Base-by-base conservation (phyloP, 2,797 vertebrate species). In the Tokudaia tokunoshimensis region DNA sequence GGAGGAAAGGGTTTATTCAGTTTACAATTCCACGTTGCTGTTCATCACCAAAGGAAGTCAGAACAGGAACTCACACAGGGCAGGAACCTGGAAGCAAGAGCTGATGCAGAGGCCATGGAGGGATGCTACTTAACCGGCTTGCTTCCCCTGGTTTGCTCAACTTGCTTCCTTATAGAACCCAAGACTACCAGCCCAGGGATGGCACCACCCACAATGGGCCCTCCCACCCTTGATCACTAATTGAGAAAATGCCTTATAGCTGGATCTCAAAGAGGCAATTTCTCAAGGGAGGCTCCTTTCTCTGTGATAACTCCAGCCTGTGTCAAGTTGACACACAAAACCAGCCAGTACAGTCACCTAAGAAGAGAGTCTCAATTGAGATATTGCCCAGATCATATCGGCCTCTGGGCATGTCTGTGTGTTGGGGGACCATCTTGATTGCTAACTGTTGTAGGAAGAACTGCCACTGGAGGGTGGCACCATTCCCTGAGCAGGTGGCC, bases 381-480 rank as follows among this genome's bases (percentile, higher is more conserved):
- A 26, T 24, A 26, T 47, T 47, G 4, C 41, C 24, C 24, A 47
- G 44, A 29, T 76, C 24, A 52, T 31, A 50, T 79, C 19, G 15
- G 44, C 76, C 44, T 79, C 34, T 59, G n/a, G n/a, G n/a, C 20
- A 59, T 59, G 4, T 82, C 20, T 59, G n/a, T 81, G 65, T 67
- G 14, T 67, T 15, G 4, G 37, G 70, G 11, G 9, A 52, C 34
- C 57, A 22, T 81, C 79, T 82, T 82, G n/a, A 82, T 8, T 82
- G 55, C 34, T 81, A 57, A 81, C n/a, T 81, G 34, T 15, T 37
- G 22, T 24, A 59, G 34, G 55, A 37, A 20, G 17, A 80, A 55
- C 31, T n/a, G 78, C 17, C 78, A 19, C 20, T 19, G 2, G 5
- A 24, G 4, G 55, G 11, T 0, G 0, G 52, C 31, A n/a, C 10